Evolutionary conservation across 1,140 invertebrate species (phyloP), one percentile per base, ranked within the genome.

Genomic region (Saccostrea cuccullata): DNA sequence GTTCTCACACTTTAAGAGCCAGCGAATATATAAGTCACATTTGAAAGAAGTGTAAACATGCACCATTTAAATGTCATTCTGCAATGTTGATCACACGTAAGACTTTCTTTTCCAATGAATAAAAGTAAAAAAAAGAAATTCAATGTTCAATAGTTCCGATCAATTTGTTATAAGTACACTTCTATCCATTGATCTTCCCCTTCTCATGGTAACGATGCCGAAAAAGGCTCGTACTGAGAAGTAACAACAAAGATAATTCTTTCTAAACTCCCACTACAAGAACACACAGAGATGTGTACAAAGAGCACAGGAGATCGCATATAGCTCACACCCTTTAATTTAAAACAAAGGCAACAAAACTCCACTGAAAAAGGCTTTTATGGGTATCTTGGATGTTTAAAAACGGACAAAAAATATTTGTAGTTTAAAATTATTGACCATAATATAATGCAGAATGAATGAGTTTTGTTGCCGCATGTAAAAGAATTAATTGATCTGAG

Each of bases 381-480:
- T 77, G 58, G 12, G 11, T 23, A 30, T 30, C 26, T 26, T 30
- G 70, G 4, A 30, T 77, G 26, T 77, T 77, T 77, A 30, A 77
- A n/a, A 77, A 77, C 26, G 30, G 70, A 77, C 23, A 8, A 77
- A 77, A 36, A 73, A 73, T 73, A 30, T 26, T 11, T 73, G 67
- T 73, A 73, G 23, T 73, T 77, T 77, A 36, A 77, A 64, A 77
- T 26, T 77, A 77, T 77, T 77, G 70, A 77, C 70, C 70, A 77
- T 73, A 30, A 77, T 36, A 36, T 77, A 77, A 77, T 15, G 70
- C 15, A 11, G 23, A 36, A 30, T 77, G 70, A 77, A 77, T 77
- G 30, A 26, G 23, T 77, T 36, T 77, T 13, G 70, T 11, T 77
- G 26, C 15, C 30, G 26, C 70, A 30, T 30, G 23, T 77, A 15